phyloP scores from a whole-genome alignment of 2,113 vertebrate species.

The Scytalopus superciliaris region DNA sequence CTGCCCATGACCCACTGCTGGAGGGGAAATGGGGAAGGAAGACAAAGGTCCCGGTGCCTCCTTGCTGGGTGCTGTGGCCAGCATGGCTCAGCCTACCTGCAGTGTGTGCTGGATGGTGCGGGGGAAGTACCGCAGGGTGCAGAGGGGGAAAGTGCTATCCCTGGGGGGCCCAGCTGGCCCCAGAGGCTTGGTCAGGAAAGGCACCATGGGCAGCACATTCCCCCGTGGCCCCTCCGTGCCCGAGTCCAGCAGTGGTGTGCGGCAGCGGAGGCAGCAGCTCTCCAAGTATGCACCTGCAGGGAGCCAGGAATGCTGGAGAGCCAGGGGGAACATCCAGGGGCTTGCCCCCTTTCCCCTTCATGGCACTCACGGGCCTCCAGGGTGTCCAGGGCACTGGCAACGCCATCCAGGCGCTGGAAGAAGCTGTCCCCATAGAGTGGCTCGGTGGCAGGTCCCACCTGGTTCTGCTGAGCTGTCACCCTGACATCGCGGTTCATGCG shows the following conservation, averaged over 20 bases:
- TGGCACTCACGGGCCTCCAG: conserved; percentile 82
- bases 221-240: conserved; percentile 82
- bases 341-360: background rate
- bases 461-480: conserved; percentile 75
- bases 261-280: conserved; percentile 72
- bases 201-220: conserved; percentile 77
- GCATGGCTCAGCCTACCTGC: conserved; percentile 69
- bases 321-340: fast-evolving
- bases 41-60: background rate
- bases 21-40: background rate
- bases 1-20: background rate
- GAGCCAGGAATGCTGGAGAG: background rate
- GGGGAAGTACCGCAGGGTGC: conserved; percentile 86
- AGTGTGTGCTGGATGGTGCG: conserved; percentile 82
- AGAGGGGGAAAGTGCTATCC: conserved; percentile 70
- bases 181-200: conserved; percentile 76
- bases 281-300: conserved; percentile 81
- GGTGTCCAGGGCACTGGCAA: conserved; percentile 85
- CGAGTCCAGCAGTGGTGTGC: conserved; percentile 82
- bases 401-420: conserved; percentile 77
- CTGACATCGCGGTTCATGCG: conserved; percentile 79
- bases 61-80: fast-evolving
- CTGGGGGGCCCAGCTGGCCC: background rate
- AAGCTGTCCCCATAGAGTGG: conserved; percentile 75
- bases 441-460: conserved; percentile 79